Percentiles rank a stretch among this genome's conserved stretches.
Evolutionary conservation across 2,888 invertebrate genomes (phyloP).

Genomic region (Rhamnusium bicolor): DNA sequence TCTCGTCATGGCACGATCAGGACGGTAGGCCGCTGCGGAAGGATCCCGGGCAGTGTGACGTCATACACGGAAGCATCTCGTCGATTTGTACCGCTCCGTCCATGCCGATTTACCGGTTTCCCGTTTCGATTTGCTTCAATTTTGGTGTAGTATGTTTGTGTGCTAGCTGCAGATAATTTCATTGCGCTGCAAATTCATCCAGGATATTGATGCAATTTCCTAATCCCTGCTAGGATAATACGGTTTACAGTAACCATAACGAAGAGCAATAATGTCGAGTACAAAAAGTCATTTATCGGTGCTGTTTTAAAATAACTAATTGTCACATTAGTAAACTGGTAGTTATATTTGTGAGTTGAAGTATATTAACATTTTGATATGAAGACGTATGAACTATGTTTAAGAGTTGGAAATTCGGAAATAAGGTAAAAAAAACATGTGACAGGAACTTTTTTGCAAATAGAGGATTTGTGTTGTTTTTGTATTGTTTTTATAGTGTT

Average conservation of each 20-base stretch:
- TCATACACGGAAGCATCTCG: slow-evolving; percentile 68
- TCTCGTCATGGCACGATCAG: slow-evolving; percentile 32
- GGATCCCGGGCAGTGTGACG: slow-evolving; percentile 69
- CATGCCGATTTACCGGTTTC: slow-evolving; percentile 60
- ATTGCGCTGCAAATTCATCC: slow-evolving; percentile 10
- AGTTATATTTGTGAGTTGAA: background rate
- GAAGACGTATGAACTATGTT: slow-evolving; percentile 59
- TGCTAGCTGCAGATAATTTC: slow-evolving; percentile 28
- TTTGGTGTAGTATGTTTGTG: slow-evolving; percentile 33
- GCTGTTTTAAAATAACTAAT: background rate
- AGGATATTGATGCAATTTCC: slow-evolving; percentile 20
- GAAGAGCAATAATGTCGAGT: slow-evolving; percentile 1
- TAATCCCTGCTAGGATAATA: slow-evolving; percentile 8
- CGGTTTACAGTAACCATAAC: background rate
- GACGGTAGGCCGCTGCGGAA: slow-evolving; percentile 40
- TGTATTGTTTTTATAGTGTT: background rate
- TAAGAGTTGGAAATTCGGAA: slow-evolving; percentile 68
- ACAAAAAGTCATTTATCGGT: slow-evolving; percentile 12
- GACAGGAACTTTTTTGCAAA: background rate
- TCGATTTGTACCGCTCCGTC: slow-evolving; percentile 60
- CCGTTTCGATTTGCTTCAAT: slow-evolving; percentile 37
- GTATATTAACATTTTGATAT: slow-evolving; percentile 18
- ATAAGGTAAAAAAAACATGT: slow-evolving; percentile 52
- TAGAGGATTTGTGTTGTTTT: too few relatives aligned
- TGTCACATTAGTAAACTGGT: background rate